Evolutionary conservation across 2,888 invertebrate species (phyloP), one percentile per base, ranked within the genome.

Genomic region (Parnassius orleans): DNA sequence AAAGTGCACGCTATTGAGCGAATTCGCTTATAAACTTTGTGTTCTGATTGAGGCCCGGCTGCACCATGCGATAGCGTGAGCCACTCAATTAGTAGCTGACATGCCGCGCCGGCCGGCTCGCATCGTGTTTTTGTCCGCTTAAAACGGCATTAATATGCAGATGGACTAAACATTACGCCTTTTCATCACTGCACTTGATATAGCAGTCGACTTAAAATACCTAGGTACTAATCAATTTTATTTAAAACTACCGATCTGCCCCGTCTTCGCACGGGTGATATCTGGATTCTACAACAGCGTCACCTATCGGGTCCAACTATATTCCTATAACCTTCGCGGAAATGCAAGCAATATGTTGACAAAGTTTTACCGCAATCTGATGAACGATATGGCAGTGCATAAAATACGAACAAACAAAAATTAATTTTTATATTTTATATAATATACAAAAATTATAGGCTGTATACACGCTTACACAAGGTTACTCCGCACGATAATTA

Each of bases 51-150:
- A 79, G 75, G 76, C 73, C 77, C 73, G 75, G 76, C 77, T 79
- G 78, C 77, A 75, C 76, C 80, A 78, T 76, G 76, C 81, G 68
- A 85, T 88, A 79, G 89, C 90, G 90, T 90, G 90, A 82, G 80
- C 78, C 75, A 74, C 79, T 84, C 90, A 88, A 90, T 90, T 90
- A 90, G 84, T 72, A 74, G 70, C 80, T 80, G 86, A 47, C 53
- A 24, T 15, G 55, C 19, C 52, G 56, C 58, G 53, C 48, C 47
- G 55, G 75, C 75, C 79, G 76, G 73, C 78, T 78, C 78, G 79
- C 79, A 77, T 77, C 79, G 78, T 79, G 81, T 87, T 89, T 89
- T 89, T 88, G 83, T 84, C 72, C 81, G 77, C 79, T 82, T 80
- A 81, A 79, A 82, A 75, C 77, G 67, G 78, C 79, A 83, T 86